Evolutionary conservation across 2,113 vertebrate species (phyloP), one percentile per base, ranked within the genome.

Genomic region (Crotalus viridis): DNA sequence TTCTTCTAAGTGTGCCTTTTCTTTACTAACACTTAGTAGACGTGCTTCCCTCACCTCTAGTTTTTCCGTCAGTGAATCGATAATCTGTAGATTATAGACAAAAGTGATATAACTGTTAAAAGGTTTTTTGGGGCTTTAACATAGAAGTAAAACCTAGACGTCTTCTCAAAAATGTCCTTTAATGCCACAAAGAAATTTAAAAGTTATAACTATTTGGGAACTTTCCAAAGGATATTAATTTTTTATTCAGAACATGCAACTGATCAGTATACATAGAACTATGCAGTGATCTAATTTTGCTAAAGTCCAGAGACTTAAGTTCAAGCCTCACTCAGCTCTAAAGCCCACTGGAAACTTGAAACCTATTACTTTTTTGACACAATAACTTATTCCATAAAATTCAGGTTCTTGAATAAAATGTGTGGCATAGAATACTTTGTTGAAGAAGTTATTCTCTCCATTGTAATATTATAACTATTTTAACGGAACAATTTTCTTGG

Each of bases 1-100:
- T 97, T 99, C 99, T 94, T 99, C 99, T 94, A 99, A 97, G 85
- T 94, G 96, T 9, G 99, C 99, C 92, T 99, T 99, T 96, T 99
- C 99, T 98, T 99, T 99, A 97, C 99, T 99, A 94, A 99, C 98
- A 43, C 96, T 97, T 94, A 99, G 94, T 94, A 99, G 98, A 96
- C 99, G 99, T 55, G 97, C 96, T 97, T 99, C 99, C 95, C 99
- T 98, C 97, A 98, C 99, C 96, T 99, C 99, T 94, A 99, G 97
- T 88, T 98, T 98, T 90, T 98, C 97, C 87, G 98, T 98, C 96
- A 99, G 97, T 89, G 99, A 98, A 96, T 98, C 98, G 96, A 99
- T 98, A 86, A 98, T 97, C 99, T 99, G 94, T 46, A 97, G 93
- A 93, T 91, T 97, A 89, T 94, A 97, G 17, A 96, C 9, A 95